These are phyloP conservation scores for Rotaria macrura DNA, from an alignment of 2,888 invertebrate genomes.

Conservation along the genomic window DNA sequence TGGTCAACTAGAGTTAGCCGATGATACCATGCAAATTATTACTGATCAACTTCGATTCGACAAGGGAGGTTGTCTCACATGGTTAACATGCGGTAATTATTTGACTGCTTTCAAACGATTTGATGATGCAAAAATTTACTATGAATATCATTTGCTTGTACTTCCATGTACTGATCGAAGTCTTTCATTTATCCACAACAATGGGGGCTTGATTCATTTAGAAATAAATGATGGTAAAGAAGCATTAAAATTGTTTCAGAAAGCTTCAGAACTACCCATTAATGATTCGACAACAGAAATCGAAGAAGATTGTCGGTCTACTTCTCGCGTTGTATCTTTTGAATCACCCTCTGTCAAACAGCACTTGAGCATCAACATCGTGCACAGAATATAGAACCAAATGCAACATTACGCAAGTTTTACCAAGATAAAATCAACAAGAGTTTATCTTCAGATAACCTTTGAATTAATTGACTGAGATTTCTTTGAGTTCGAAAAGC, in stretches of 20 bases:
- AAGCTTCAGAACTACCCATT: background rate
- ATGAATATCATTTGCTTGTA: background rate
- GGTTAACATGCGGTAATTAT: background rate
- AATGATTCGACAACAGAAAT: too few species aligned
- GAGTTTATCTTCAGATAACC: background rate
- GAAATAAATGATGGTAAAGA: background rate
- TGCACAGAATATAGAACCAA: background rate
- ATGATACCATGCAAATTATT: background rate
- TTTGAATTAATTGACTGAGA: too few species aligned
- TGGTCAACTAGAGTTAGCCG: background rate
- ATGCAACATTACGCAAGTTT: background rate
- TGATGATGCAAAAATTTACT: background rate
- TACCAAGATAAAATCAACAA: background rate
- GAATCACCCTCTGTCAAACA: background rate
- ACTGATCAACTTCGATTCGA: background rate
- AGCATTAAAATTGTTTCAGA: background rate
- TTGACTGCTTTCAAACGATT: background rate
- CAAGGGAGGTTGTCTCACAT: background rate
- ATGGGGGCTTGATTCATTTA: background rate
- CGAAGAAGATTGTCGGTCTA: too few species aligned
- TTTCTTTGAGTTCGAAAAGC: too few species aligned
- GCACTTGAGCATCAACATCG: background rate
- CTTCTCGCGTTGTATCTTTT: too few species aligned
- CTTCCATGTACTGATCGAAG: background rate
- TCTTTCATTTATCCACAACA: background rate